phyloP scores from a whole-genome alignment of 2,113 vertebrate species.

The Nicator chloris region DNA sequence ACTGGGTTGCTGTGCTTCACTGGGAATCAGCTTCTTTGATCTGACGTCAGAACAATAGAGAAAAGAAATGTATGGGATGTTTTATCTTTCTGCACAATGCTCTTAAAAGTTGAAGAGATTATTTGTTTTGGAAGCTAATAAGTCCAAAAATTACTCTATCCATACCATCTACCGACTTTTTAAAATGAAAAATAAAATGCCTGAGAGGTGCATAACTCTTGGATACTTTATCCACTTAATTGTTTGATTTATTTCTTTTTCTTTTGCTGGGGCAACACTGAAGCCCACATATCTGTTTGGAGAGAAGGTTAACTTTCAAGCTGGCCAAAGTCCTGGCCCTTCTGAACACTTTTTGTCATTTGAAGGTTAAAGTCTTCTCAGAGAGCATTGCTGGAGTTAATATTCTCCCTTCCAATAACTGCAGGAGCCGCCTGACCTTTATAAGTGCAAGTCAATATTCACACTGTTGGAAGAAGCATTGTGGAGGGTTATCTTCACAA shows the following conservation, averaged over 20 bases:
- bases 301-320: constrained; percentile 22
- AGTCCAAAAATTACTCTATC: background rate
- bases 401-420: constrained; percentile 57
- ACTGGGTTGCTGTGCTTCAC: background rate
- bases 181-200: constrained; percentile 20
- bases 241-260: background rate
- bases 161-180: background rate
- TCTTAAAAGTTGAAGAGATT: constrained; percentile 35
- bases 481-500: constrained; percentile 52
- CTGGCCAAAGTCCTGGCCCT: constrained; percentile 17
- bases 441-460: constrained; percentile 67
- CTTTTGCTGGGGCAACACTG: background rate
- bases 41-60: constrained; percentile 41
- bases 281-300: constrained; percentile 15
- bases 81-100: constrained; percentile 20
- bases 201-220: background rate
- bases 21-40: constrained; percentile 57
- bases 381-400: constrained; percentile 47
- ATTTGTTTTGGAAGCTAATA: constrained; percentile 20
- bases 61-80: constrained; percentile 35
- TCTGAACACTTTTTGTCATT: constrained; percentile 50
- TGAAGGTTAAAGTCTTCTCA: constrained; percentile 67
- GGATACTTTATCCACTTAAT: background rate
- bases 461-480: constrained; percentile 39
- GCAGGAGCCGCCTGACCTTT: constrained; percentile 70